These are phyloP conservation scores for Tetraodon nigroviridis DNA, from an alignment of 2,113 vertebrate genomes.

Conservation along the genomic window DNA sequence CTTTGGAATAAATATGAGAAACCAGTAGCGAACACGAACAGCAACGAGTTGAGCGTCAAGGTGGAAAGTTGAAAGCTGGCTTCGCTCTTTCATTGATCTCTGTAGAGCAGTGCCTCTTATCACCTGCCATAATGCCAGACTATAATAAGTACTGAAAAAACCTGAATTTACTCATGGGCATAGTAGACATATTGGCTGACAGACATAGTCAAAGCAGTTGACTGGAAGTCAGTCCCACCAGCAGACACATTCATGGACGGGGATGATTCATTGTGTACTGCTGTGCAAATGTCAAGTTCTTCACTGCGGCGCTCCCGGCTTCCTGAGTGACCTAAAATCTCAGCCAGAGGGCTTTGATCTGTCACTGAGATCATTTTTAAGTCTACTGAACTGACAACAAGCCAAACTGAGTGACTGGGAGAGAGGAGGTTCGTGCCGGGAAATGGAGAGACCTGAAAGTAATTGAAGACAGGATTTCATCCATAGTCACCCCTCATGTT, in stretches of 20 bases:
- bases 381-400: constrained; percentile 44
- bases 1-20: constrained; percentile 35
- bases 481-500: constrained; percentile 26
- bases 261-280: constrained; percentile 12
- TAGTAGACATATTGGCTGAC: constrained; percentile 21
- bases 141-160: constrained; percentile 11
- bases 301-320: constrained; percentile 27
- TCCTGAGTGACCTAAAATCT: constrained; percentile 40
- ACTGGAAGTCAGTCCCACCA: constrained; percentile 1
- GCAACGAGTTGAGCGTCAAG: constrained; percentile 24
- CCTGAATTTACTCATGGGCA: constrained; percentile 8
- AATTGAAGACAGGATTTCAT: constrained; percentile 46
- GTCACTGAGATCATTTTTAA: constrained; percentile 44
- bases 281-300: constrained; percentile 25
- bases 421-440: constrained; percentile 19
- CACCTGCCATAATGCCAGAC: constrained; percentile 20
- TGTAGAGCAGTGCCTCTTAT: constrained; percentile 18
- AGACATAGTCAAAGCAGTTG: constrained; percentile 6
- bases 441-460: constrained; percentile 27
- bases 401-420: constrained; percentile 28
- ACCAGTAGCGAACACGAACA: constrained; percentile 22
- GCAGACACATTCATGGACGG: constrained; percentile 1
- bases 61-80: constrained; percentile 16
- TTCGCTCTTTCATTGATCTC: constrained; percentile 23
- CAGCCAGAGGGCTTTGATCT: constrained; percentile 42